These are phyloP conservation scores for Gavia stellata DNA, from an alignment of 2,113 vertebrate species.

Conservation along the genomic window DNA sequence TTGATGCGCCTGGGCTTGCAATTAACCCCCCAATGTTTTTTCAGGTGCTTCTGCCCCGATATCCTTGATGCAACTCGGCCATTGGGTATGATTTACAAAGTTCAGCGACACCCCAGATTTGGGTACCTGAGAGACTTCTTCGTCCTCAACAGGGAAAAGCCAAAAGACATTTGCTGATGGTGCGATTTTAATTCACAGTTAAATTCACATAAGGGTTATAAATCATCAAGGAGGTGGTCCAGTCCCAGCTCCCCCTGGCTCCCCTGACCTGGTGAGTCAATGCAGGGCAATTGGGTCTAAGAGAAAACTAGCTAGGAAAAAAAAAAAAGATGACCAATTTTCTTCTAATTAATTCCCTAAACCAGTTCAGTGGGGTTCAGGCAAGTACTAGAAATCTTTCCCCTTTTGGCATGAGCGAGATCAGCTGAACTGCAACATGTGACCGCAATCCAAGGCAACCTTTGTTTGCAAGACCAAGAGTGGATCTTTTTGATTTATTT, in stretches of 20 bases:
- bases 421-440: slow-evolving; percentile 56
- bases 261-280: neutral
- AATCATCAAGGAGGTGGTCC: neutral
- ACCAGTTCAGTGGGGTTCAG: slow-evolving; percentile 35
- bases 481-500: slow-evolving; percentile 26
- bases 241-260: neutral
- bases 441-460: slow-evolving; percentile 54
- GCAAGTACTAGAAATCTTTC: slow-evolving; percentile 39
- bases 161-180: neutral
- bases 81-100: neutral
- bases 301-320: neutral
- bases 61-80: neutral
- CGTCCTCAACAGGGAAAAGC: neutral
- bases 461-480: slow-evolving; percentile 43
- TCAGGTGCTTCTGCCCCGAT: neutral
- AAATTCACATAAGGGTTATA: neutral
- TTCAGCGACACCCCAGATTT: neutral
- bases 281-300: neutral
- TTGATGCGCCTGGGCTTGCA: neutral
- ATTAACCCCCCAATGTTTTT: neutral
- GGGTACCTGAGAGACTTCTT: neutral
- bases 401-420: neutral
- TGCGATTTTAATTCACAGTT: neutral
- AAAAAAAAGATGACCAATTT: neutral
- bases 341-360: slow-evolving; percentile 32